These are phyloP conservation scores for Cenopis cana DNA, from an alignment of 2,888 invertebrate genomes.

Conservation along the genomic window DNA sequence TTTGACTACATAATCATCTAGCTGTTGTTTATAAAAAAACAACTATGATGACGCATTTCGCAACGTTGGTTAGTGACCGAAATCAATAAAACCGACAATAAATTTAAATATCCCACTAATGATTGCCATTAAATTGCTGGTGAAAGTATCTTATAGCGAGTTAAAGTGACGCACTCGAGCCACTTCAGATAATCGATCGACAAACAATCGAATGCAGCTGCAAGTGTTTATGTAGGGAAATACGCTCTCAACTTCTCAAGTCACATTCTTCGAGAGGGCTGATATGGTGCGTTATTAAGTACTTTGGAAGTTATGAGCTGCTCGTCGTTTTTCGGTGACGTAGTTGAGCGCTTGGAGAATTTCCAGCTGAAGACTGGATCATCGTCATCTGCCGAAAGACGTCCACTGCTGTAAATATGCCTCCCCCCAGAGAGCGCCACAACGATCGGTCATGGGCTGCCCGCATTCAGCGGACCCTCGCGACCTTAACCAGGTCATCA, in stretches of 20 bases:
- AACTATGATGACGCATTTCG: neutral
- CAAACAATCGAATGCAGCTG: conserved; percentile 14
- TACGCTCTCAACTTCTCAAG: conserved; percentile 6
- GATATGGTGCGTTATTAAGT: no score
- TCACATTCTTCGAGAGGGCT: neutral
- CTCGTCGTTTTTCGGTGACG: neutral
- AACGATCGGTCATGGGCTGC: no score
- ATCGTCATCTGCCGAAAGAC: no score
- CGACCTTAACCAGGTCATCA: no score
- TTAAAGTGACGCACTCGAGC: conserved; percentile 10
- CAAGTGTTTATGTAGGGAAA: conserved; percentile 23
- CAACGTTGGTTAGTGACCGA: neutral
- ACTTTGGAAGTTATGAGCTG: neutral
- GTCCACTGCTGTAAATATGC: no score
- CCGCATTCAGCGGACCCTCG: no score
- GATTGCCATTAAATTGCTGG: neutral
- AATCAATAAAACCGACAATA: neutral
- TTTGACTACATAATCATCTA: no score
- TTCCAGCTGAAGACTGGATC: no score
- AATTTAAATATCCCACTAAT: neutral
- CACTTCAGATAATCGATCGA: conserved; percentile 30
- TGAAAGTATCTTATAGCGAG: conserved; percentile 25
- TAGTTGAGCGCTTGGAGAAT: no score
- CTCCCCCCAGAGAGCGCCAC: no score
- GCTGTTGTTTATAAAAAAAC: no score